Conservation (phyloP, 2,888 invertebrate species). For the Leptopilina myrica region DNA sequence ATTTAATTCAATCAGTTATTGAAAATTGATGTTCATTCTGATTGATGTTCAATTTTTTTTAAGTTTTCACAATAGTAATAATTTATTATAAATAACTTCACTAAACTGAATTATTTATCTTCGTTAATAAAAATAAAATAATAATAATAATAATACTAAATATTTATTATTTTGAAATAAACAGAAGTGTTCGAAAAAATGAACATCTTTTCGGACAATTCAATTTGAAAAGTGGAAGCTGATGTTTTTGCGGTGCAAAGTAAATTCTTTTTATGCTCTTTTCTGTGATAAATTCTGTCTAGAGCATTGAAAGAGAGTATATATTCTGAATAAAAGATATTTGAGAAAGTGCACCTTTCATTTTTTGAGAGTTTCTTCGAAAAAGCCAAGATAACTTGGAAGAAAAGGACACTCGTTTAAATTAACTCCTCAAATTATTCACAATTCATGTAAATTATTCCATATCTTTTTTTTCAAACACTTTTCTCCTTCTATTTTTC, state of each 20-base stretch:
- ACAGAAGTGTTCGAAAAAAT: neutral
- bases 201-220: neutral
- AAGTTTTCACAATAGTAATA: no score
- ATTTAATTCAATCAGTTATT: no score
- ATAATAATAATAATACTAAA: no score
- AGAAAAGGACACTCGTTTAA: neutral
- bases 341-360: neutral
- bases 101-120: no score
- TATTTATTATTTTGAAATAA: neutral
- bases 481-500: neutral
- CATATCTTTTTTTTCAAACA: neutral
- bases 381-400: slow-evolving; percentile 3
- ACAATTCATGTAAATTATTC: neutral
- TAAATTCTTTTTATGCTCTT: slow-evolving; percentile 12
- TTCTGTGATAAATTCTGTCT: slow-evolving; percentile 5
- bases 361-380: slow-evolving; percentile 1
- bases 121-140: no score
- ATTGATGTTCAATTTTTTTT: no score
- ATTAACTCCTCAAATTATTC: neutral
- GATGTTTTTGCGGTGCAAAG: neutral
- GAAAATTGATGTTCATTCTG: no score
- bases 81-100: no score
- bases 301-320: neutral
- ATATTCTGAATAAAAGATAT: slow-evolving; percentile 34
- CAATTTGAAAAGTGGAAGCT: neutral